A percentile compares a stretch with the other conserved stretches of the same genome.
phyloP scores from a whole-genome alignment of 1,140 invertebrate genomes.

The Drosophila nebulosa region DNA sequence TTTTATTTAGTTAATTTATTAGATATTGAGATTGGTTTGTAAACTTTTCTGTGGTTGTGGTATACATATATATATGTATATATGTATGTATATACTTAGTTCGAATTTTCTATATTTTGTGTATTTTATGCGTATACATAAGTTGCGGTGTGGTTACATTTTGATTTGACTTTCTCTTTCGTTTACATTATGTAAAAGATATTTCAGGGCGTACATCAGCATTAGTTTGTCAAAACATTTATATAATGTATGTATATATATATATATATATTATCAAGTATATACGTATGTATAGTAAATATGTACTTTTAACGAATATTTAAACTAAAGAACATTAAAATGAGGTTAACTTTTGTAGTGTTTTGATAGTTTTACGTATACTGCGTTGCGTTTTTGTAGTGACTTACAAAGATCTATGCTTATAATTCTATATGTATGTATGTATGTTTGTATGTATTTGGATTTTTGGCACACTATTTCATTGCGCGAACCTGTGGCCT shows the following conservation, averaged over 20 bases:
- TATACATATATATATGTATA: constrained; percentile 29
- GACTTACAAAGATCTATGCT: constrained; percentile 31
- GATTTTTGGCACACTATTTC: constrained; percentile 58
- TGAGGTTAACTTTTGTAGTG: constrained; percentile 20
- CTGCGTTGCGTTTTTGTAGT: constrained; percentile 60
- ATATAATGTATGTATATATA: constrained; percentile 11
- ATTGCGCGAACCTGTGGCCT: constrained; percentile 33
- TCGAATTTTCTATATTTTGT: constrained; percentile 34
- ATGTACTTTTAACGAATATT: not conserved
- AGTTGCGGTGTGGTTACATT: constrained; percentile 63
- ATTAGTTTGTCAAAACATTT: constrained; percentile 11
- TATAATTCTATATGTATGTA: constrained; percentile 16
- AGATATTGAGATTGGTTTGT: constrained; percentile 50
- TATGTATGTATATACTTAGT: constrained; percentile 28
- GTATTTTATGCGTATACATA: constrained; percentile 66
- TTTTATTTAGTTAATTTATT: constrained; percentile 23
- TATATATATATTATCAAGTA: constrained; percentile 18
- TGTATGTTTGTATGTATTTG: not conserved
- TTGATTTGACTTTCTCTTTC: constrained; percentile 55
- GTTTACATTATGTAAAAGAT: not conserved
- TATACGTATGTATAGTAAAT: constrained; percentile 1
- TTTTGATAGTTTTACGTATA: constrained; percentile 60
- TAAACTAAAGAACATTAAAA: constrained; percentile 28
- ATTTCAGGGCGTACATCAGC: not conserved
- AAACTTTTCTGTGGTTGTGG: constrained; percentile 14